Base-by-base conservation (phyloP, 2,113 vertebrate genomes). In the Clupea harengus region DNA sequence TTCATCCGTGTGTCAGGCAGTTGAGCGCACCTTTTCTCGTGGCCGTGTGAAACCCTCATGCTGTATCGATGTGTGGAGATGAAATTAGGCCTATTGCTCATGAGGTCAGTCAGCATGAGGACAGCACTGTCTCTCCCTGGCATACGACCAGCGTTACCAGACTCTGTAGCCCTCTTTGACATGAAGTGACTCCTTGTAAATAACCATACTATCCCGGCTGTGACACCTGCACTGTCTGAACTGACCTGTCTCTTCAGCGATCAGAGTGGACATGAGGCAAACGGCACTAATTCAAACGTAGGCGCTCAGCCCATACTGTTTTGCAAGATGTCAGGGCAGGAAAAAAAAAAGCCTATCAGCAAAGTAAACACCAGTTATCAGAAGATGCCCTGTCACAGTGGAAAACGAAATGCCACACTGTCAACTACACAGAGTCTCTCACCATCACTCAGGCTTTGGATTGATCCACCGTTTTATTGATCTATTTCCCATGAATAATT, bases 241-340 rank as follows among this genome's bases (percentile, higher is more conserved):
- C 11, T 2, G 25, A 17, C 25, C 28, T 39, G 72, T 32, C 72
- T 78, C 28, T 28, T 13, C 72, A 13, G 9, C 39, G 72, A 78
- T 32, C 72, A 78, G 72, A 17, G 25, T 15, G 72, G 32, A 39
- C 45, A 17, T 6, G 8, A 18, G 0, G 39, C 20, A 10, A 39
- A 78, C 28, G 15, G 72, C 25, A 28, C 25, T 82, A 83, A 80
- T 80, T 83, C 32, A 86, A 86, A 86, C 47, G 9, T 45, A n/a
- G 28, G 28, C 28, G 72, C 28, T 15, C 25, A 25, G 25, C 22
- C 64, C 22, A 67, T 9, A 2, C 8, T 39, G 5, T 4, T 32
- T 28, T 28, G 64, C 64, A 28, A 13, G 25, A 67, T 84, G 72
- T 81, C 84, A 44, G 67, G 25, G 50, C 13, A n/a, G n/a, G 82